Evolutionary conservation across 2,113 vertebrate genomes (phyloP).

Genomic region (Stegostoma tigrinum): DNA sequence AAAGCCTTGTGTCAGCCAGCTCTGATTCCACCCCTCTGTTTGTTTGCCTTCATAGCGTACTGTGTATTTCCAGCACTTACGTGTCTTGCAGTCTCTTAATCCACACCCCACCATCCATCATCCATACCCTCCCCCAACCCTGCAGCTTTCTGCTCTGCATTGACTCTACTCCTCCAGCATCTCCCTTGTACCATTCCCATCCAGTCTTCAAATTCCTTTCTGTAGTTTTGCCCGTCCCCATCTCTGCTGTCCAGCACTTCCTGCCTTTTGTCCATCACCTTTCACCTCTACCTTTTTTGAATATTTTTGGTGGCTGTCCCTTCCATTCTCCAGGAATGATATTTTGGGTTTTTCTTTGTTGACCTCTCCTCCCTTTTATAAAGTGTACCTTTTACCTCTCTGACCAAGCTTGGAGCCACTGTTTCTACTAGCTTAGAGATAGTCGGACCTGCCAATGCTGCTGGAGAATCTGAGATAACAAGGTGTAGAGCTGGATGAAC

Average conservation of each 20-base stretch:
- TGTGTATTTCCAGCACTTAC: not conserved
- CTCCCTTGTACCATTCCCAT: not conserved
- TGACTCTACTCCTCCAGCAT: not conserved
- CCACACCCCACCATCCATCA: not conserved
- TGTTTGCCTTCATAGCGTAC: not conserved
- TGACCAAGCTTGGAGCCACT: not conserved
- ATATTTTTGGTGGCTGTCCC: not conserved
- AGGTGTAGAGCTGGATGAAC: too few species aligned
- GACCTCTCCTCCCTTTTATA: not conserved
- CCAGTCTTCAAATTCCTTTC: not conserved
- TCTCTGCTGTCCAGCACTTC: not conserved
- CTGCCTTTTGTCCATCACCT: too few species aligned
- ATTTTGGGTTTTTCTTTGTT: not conserved
- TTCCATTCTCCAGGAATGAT: not conserved
- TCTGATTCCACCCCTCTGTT: not conserved
- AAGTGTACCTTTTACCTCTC: not conserved
- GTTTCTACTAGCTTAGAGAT: too few species aligned
- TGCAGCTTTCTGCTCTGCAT: not conserved
- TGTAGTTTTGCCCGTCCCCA: not conserved
- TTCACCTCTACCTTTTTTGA: not conserved
- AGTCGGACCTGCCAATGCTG: too few species aligned
- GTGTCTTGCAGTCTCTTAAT: not conserved
- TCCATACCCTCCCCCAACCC: not conserved
- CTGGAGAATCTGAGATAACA: too few species aligned
- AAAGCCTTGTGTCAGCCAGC: not conserved